Conservation (phyloP, 2,113 vertebrate genomes). For the Anolis sagrei region DNA sequence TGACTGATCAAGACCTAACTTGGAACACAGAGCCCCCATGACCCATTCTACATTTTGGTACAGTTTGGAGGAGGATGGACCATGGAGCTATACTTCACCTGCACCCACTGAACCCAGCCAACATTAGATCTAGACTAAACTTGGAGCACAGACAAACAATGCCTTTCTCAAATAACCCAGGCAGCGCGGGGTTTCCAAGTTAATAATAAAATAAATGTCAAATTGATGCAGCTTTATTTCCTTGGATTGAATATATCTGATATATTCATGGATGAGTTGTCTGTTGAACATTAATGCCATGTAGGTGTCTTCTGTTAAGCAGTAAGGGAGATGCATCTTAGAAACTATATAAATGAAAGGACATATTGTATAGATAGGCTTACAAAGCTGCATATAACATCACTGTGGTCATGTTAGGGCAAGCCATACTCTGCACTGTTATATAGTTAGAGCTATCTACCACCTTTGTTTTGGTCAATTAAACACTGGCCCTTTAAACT, state of each 20-base stretch:
- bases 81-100: too few relatives aligned
- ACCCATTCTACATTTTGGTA: too few relatives aligned
- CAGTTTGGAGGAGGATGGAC: too few relatives aligned
- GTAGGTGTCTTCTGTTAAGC: conserved; percentile 3
- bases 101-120: too few relatives aligned
- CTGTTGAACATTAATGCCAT: neutral
- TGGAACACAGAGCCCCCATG: too few relatives aligned
- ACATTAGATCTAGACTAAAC: too few relatives aligned
- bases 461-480: neutral
- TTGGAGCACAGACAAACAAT: too few relatives aligned
- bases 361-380: neutral
- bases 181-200: too few relatives aligned
- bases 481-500: conserved; percentile 3
- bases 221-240: too few relatives aligned
- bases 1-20: too few relatives aligned
- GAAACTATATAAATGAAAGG: conserved; percentile 22
- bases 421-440: neutral
- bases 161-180: too few relatives aligned
- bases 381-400: neutral
- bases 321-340: conserved; percentile 2
- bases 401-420: neutral
- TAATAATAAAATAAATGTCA: too few relatives aligned
- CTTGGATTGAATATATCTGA: neutral
- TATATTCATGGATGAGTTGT: conserved; percentile 3
- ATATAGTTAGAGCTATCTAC: neutral